phyloP scores from a whole-genome alignment of 2,888 invertebrate genomes.

The Eristalinus sepulchralis region DNA sequence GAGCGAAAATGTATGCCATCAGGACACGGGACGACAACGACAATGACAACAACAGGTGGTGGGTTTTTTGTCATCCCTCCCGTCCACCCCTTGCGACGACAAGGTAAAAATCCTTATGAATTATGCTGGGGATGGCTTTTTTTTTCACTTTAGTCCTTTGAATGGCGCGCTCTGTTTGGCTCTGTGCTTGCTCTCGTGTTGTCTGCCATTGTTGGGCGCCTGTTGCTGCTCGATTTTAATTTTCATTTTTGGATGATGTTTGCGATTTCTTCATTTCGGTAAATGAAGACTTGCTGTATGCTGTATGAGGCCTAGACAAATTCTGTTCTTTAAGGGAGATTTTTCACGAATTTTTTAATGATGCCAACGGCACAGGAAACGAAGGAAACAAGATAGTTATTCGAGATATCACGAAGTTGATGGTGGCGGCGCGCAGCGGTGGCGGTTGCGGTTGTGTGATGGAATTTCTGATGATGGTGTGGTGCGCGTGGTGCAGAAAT shows the following conservation, averaged over 20 bases:
- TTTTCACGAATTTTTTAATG: slow-evolving; percentile 11
- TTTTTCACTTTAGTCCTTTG: slow-evolving; percentile 16
- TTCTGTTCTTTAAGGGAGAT: background rate
- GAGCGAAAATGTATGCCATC: slow-evolving; percentile 43
- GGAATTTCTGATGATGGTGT: background rate
- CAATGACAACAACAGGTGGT: slow-evolving; percentile 54
- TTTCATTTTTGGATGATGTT: slow-evolving; percentile 27
- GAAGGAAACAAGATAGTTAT: background rate
- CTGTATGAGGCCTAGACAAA: background rate
- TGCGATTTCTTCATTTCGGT: slow-evolving; percentile 26
- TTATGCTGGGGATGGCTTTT: slow-evolving; percentile 37
- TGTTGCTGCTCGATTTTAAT: slow-evolving; percentile 40
- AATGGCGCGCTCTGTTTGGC: slow-evolving; percentile 18
- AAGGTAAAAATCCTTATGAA: slow-evolving; percentile 35
- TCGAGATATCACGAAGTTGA: background rate
- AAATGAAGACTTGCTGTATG: background rate
- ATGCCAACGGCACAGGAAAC: background rate
- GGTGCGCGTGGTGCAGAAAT: background rate
- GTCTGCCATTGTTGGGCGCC: slow-evolving; percentile 8
- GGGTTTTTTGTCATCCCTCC: slow-evolving; percentile 32
- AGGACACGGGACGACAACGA: slow-evolving; percentile 24
- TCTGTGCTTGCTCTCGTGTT: background rate
- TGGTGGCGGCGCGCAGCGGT: background rate
- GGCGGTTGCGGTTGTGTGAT: background rate
- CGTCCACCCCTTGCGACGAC: background rate